A percentile compares a stretch with the other conserved stretches of the same genome.
These are phyloP conservation scores for Cathartes aura DNA, from an alignment of 2,113 vertebrate genomes.

Conservation along the genomic window DNA sequence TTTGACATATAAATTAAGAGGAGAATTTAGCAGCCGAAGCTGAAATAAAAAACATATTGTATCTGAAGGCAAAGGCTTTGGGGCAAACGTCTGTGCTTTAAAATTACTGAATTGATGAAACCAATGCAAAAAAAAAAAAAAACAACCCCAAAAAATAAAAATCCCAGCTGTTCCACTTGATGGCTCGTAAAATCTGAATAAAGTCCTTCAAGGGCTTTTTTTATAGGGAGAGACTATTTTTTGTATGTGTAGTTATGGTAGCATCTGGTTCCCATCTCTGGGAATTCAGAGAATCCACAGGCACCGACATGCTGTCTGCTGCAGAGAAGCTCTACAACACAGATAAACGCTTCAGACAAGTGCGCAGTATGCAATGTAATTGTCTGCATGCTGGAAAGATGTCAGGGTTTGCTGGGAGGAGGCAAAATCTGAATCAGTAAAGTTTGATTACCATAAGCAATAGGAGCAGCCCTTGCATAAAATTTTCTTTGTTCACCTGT, in stretches of 20 bases:
- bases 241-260: slow-evolving; percentile 46
- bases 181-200: slow-evolving; percentile 67
- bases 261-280: slow-evolving; percentile 74
- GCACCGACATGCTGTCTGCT: background rate
- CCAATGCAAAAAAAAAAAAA: background rate
- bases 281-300: slow-evolving; percentile 34
- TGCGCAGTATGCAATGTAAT: background rate
- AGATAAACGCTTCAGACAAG: slow-evolving; percentile 39
- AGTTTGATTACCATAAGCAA: slow-evolving; percentile 5
- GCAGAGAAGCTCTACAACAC: background rate
- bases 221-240: slow-evolving; percentile 48
- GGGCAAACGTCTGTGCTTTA: slow-evolving; percentile 26
- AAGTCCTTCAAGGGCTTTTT: slow-evolving; percentile 67
- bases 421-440: background rate
- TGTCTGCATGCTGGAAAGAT: slow-evolving; percentile 27
- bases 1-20: slow-evolving; percentile 50
- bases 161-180: slow-evolving; percentile 61
- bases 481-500: slow-evolving; percentile 44
- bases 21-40: slow-evolving; percentile 5
- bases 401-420: background rate
- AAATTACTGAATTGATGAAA: slow-evolving; percentile 6
- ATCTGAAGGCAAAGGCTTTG: slow-evolving; percentile 16
- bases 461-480: background rate
- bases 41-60: slow-evolving; percentile 51
- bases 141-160: background rate